A percentile compares a stretch with the other conserved stretches of the same genome.
These are phyloP conservation scores for Paralichthys olivaceus DNA, from an alignment of 2,113 vertebrate genomes.

Conservation along the genomic window DNA sequence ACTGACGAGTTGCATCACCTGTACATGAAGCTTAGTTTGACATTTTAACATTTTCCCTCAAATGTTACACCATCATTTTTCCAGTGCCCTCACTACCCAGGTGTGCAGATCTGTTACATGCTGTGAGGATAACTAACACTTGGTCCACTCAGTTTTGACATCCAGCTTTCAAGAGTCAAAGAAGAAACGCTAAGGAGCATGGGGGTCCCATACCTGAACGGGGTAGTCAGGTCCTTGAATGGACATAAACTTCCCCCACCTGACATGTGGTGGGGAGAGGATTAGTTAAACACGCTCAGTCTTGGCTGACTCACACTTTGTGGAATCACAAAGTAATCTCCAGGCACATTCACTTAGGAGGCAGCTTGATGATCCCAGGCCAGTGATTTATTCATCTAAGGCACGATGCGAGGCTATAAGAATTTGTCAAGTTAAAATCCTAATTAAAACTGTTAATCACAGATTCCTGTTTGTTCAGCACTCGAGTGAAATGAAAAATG, in stretches of 20 bases:
- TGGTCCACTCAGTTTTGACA: constrained; percentile 52
- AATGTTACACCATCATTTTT: constrained; percentile 10
- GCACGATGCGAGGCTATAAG: constrained; percentile 78
- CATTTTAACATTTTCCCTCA: neutral
- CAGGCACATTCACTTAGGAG: constrained; percentile 73
- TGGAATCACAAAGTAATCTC: constrained; percentile 73
- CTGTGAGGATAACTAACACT: constrained; percentile 15
- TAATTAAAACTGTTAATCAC: constrained; percentile 91
- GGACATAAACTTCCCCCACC: constrained; percentile 68
- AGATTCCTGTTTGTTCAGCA: constrained; percentile 90
- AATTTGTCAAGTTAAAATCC: constrained; percentile 87
- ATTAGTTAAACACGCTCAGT: constrained; percentile 55
- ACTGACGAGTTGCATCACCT: neutral
- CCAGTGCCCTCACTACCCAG: constrained; percentile 30
- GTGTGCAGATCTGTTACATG: constrained; percentile 39
- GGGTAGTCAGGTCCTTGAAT: constrained; percentile 44
- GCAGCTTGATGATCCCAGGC: constrained; percentile 78
- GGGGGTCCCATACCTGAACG: constrained; percentile 59
- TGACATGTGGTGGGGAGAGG: constrained; percentile 61
- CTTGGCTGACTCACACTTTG: constrained; percentile 67
- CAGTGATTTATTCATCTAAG: constrained; percentile 82
- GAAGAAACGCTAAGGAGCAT: constrained; percentile 32
- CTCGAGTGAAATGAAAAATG: constrained; percentile 89
- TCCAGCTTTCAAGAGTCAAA: constrained; percentile 52
- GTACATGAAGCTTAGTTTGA: neutral